Evolutionary conservation across 2,113 vertebrate genomes (phyloP).

Genomic region (Parus major): DNA sequence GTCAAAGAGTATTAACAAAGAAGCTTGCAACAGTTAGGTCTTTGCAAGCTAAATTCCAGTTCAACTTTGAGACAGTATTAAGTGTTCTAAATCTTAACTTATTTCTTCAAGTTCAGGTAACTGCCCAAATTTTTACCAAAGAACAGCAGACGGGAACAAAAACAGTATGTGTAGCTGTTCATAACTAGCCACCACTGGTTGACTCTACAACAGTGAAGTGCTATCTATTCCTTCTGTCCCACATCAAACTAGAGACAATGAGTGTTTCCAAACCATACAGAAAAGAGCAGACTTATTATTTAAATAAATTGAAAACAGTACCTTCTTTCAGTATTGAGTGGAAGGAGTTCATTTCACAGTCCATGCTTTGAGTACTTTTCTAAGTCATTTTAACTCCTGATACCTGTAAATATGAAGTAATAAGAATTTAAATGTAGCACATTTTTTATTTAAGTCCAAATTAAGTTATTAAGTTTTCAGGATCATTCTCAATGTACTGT

Average conservation of each 20-base stretch:
- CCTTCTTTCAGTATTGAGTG: neutral
- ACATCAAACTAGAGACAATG: neutral
- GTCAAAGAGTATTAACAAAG: neutral
- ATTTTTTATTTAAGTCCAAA: neutral
- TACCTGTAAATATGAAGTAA: slow-evolving; percentile 1
- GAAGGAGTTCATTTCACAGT: neutral
- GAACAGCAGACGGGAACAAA: neutral
- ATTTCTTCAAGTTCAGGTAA: neutral
- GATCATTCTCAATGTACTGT: neutral
- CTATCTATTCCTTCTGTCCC: neutral
- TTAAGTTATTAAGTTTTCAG: neutral
- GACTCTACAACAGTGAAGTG: neutral
- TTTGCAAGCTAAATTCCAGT: neutral
- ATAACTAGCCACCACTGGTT: neutral
- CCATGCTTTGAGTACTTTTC: neutral
- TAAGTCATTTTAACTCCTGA: neutral
- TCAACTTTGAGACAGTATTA: neutral
- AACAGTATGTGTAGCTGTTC: neutral
- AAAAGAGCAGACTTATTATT: neutral
- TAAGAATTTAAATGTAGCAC: neutral
- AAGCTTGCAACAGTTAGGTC: neutral
- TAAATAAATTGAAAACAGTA: neutral
- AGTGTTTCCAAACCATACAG: neutral
- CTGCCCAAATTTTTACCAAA: neutral
- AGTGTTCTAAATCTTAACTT: neutral